Conservation (phyloP, 2,888 invertebrate genomes). For the Bembecia ichneumoniformis region DNA sequence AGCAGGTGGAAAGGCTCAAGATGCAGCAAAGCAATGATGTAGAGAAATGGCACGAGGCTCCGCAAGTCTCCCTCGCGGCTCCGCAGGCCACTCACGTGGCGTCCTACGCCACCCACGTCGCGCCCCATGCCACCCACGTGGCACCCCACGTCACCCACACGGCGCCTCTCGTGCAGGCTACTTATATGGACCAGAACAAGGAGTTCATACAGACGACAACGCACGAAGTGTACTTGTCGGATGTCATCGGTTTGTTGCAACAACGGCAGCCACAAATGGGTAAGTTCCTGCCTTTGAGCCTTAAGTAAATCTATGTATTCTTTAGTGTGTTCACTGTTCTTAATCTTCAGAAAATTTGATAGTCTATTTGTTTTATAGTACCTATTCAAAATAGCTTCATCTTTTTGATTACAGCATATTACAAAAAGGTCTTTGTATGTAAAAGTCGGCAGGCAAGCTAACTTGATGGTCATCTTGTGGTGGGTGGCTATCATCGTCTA, state of each 20-base stretch:
- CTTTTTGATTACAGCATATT: no score
- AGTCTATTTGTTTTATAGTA: no score
- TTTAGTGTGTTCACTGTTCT: background rate
- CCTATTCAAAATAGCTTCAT: no score
- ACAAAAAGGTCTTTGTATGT: no score
- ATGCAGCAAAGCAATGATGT: conserved; percentile 29
- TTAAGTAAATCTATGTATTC: no score
- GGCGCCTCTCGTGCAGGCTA: conserved; percentile 28
- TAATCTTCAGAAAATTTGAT: no score
- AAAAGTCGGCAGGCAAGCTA: no score
- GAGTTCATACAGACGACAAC: conserved; percentile 30
- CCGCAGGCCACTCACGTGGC: conserved; percentile 15
- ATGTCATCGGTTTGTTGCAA: conserved; percentile 41
- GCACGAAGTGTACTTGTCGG: conserved; percentile 48
- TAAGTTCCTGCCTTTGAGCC: no score
- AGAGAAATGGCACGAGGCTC: conserved; percentile 24
- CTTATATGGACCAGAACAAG: conserved; percentile 44
- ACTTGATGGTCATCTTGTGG: no score
- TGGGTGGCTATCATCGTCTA: no score
- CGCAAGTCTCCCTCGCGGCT: conserved; percentile 23
- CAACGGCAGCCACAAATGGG: conserved; percentile 43
- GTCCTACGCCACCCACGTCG: no score
- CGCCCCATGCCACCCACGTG: background rate
- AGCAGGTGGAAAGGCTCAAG: conserved; percentile 53
- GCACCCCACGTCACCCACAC: conserved; percentile 12